Evolutionary conservation across 1,140 invertebrate genomes (phyloP), one percentile per base, ranked within the genome.

Genomic region (Stratiolaelaps scimitus): DNA sequence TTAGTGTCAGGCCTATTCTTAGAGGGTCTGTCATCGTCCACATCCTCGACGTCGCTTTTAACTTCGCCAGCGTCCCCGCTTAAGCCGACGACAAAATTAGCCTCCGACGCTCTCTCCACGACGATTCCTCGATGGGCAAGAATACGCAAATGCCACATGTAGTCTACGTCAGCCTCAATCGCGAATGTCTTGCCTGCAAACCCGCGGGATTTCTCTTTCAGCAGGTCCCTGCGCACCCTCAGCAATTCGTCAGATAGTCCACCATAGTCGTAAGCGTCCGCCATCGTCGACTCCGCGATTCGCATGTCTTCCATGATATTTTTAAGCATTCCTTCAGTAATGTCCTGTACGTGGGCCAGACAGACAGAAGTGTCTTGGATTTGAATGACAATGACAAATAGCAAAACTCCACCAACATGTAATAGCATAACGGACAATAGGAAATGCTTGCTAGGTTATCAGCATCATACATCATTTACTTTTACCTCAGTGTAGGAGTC

Each of bases 231-330:
- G 34, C 53, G 23, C 26, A 60, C 17, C 20, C 2, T 26, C 34
- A 40, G 10, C 10, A 40, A 40, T 10, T 40, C 5, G 5, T 40
- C 5, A 10, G 34, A 4, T 40, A 40, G 10, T 60, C 53, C 23
- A 17, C 15, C 13, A 26, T 60, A 60, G 2, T 60, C 53, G 53
- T 60, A 26, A 1, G 53, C 53, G 15, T 60, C 23, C 26, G 2
- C 2, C 15, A 29, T 29, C 15, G 26, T 60, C 15, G 23, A 29
- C 26, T 17, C 20, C 15, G 26, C 53, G 15, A 60, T 26, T 6
- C 34, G 26, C 53, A 60, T 60, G 53, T 60, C 53, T 17, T 60
- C 53, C 53, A 60, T 60, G 53, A 60, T 60, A 34, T 60, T 60
- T 34, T 10, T 60, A 26, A 60, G 53, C 53, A 60, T 60, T 26